Percentiles rank a stretch among this genome's conserved stretches.
These are phyloP conservation scores for Berghia stephanieae DNA, from an alignment of 1,140 invertebrate genomes.

Conservation along the genomic window DNA sequence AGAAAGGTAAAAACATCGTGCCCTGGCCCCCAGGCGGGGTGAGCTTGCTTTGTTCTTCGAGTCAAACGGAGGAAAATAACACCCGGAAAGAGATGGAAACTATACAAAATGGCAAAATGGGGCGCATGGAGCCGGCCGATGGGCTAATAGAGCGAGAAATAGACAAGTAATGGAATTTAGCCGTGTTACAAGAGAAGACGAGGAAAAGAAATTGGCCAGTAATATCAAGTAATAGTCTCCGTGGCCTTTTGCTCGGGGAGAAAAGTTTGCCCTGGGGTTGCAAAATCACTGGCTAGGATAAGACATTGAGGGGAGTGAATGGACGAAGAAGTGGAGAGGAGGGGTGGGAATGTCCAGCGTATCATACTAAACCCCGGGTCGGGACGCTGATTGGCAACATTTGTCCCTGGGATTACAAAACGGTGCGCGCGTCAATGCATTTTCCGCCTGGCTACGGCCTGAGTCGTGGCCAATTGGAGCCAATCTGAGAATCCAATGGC, in stretches of 20 bases:
- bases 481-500: constrained; percentile 32
- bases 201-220: constrained; percentile 31
- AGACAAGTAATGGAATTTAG: constrained; percentile 32
- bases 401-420: constrained; percentile 28
- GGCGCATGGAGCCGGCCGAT: not conserved
- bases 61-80: constrained; percentile 10
- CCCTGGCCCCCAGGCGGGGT: no score
- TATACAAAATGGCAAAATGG: constrained; percentile 16
- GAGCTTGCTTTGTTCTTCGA: not conserved
- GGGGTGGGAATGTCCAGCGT: no score
- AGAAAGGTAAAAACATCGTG: no score
- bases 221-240: constrained; percentile 32
- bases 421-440: constrained; percentile 31
- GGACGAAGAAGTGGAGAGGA: no score
- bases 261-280: not conserved
- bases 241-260: constrained; percentile 10
- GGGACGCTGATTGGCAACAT: constrained; percentile 34
- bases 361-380: not conserved
- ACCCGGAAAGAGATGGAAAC: not conserved
- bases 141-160: constrained; percentile 33
- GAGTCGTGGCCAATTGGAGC: constrained; percentile 24
- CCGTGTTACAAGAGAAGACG: constrained; percentile 23
- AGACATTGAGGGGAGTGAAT: no score
- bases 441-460: constrained; percentile 30
- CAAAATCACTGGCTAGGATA: no score